Base-by-base conservation (phyloP, 2,888 invertebrate genomes). In the Nomada ferruginata region DNA sequence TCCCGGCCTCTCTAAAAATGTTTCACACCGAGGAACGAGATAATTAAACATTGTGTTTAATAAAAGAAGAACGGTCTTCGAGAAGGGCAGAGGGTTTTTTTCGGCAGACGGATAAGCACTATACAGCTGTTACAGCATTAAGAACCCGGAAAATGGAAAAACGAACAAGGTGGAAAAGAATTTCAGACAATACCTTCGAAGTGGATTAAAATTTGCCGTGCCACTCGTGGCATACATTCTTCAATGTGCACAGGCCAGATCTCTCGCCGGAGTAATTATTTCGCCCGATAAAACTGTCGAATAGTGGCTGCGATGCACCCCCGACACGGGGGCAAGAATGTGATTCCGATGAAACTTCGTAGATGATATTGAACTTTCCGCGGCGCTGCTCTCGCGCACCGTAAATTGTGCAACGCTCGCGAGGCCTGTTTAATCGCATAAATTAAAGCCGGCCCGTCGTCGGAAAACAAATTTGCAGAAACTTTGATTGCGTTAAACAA, bases 401-500 rank as follows among this genome's bases (percentile, higher is more conserved):
- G 10, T n/a, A 50, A 68, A 70, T 70, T 70, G 63, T 23, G 20
- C 57, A 13, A 13, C 18, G 10, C 36, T 23, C 23, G n/a, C 50
- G 60, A 44, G 47, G 50, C 60, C 23, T 72, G 65, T 80, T 79
- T 80, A 80, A 80, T 79, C 72, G 80, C 80, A 80, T 80, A 80
- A 80, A 79, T 80, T 79, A 79, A 72, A 60, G 26, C 52, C 55
- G 29, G 26, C 42, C 47, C 61, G 61, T 44, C 52, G 60, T 15
- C n/a, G 65, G 55, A 50, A 60, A 80, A 80, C 80, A 73, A 80
- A 68, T 80, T 80, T 73, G 57, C 57, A 26, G 63, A 73, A 80
- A 80, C 72, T 80, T 80, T 80, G 80, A 80, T 80, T 63, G 61
- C 65, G 72, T 80, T 66, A 80, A 79, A 73, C 80, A 80, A 72